Conservation (phyloP, 2,888 invertebrate species). For the Dugesia japonica region DNA sequence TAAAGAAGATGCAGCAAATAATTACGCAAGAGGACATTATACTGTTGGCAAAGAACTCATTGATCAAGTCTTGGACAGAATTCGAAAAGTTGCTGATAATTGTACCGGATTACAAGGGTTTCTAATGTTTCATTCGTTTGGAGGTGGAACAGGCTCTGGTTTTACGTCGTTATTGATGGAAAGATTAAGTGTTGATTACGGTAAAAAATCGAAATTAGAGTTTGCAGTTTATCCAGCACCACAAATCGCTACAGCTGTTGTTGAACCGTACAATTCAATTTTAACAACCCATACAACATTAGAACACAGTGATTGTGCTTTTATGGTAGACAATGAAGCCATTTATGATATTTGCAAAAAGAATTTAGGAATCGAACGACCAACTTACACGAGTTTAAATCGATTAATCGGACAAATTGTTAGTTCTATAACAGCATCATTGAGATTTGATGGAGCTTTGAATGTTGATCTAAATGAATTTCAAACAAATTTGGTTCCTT, state of each 20-base stretch:
- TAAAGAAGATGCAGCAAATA: conserved; percentile 69
- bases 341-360: conserved; percentile 53
- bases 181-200: conserved; percentile 35
- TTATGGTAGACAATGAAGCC: conserved; percentile 43
- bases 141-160: conserved; percentile 45
- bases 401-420: conserved; percentile 37
- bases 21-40: conserved; percentile 59
- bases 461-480: conserved; percentile 43
- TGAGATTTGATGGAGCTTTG: conserved; percentile 40
- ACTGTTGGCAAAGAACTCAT: conserved; percentile 63
- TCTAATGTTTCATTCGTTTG: conserved; percentile 40
- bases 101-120: conserved; percentile 55
- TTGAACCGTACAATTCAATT: conserved; percentile 43
- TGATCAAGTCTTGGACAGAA: conserved; percentile 57
- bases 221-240: conserved; percentile 44
- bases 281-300: conserved; percentile 60
- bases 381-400: conserved; percentile 37
- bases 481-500: conserved; percentile 50
- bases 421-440: conserved; percentile 39
- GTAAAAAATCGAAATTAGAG: conserved; percentile 41
- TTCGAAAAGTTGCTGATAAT: conserved; percentile 59
- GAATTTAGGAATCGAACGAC: conserved; percentile 54
- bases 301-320: conserved; percentile 79
- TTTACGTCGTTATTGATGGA: conserved; percentile 46
- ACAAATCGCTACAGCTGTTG: conserved; percentile 42